These are phyloP conservation scores for Byasa hedistus DNA, from an alignment of 2,888 invertebrate genomes.

Conservation along the genomic window DNA sequence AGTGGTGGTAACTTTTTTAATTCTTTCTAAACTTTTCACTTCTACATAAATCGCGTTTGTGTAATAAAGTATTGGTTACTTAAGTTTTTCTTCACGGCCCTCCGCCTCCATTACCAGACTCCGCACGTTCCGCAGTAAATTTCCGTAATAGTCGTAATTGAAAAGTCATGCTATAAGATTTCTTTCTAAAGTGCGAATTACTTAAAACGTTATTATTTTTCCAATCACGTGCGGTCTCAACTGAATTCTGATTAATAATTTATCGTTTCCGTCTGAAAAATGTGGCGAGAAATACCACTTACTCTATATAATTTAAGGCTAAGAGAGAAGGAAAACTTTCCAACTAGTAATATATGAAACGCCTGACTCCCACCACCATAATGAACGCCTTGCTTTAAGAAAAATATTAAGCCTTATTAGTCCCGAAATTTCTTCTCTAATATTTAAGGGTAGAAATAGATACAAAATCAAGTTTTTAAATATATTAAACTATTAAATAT, in stretches of 20 bases:
- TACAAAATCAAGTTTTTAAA: too few relatives aligned
- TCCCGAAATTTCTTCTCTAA: too few relatives aligned
- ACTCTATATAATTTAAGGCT: too few relatives aligned
- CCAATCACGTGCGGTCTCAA: neutral
- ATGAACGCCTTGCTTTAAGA: too few relatives aligned
- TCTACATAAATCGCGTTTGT: neutral
- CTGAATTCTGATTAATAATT: neutral
- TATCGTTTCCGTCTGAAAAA: neutral
- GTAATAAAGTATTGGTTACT: neutral
- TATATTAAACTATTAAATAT: too few relatives aligned
- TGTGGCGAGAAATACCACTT: too few relatives aligned
- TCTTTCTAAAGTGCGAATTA: neutral
- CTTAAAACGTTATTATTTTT: neutral
- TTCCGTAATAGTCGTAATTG: conserved; percentile 15
- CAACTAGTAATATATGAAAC: too few relatives aligned
- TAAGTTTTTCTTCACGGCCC: neutral
- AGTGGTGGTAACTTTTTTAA: neutral
- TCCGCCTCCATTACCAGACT: conserved; percentile 6
- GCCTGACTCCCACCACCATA: too few relatives aligned
- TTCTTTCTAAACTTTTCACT: neutral
- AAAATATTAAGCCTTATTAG: too few relatives aligned
- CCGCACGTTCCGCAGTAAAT: conserved; percentile 18
- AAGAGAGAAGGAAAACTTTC: too few relatives aligned
- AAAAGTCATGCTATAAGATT: conserved; percentile 9
- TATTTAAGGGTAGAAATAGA: too few relatives aligned